phyloP scores from a whole-genome alignment of 2,113 vertebrate species.

The Acanthochromis polyacanthus region DNA sequence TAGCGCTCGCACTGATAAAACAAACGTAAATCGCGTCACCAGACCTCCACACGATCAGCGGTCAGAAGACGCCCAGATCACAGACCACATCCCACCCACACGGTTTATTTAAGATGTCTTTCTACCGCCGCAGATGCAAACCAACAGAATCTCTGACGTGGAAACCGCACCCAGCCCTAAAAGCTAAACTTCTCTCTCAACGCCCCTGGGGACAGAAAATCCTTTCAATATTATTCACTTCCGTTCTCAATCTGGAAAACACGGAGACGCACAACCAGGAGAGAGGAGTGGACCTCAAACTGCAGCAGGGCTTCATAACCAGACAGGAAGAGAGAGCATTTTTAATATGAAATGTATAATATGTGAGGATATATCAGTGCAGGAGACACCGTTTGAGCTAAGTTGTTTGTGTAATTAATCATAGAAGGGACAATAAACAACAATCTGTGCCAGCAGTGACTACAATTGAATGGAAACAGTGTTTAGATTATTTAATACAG shows the following conservation, averaged over 20 bases:
- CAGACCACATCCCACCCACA: background rate
- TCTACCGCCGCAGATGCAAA: background rate
- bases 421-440: too few species aligned
- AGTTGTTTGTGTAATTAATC: too few species aligned
- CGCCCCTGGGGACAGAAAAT: slow-evolving; percentile 39
- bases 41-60: background rate
- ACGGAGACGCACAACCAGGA: background rate
- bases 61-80: background rate
- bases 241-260: slow-evolving; percentile 2
- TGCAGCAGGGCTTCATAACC: background rate
- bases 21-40: slow-evolving; percentile 4
- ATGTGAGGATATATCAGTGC: background rate
- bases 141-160: background rate
- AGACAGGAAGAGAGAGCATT: background rate
- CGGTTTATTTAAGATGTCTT: slow-evolving; percentile 10
- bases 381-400: too few species aligned
- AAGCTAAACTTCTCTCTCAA: slow-evolving; percentile 30
- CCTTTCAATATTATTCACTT: background rate
- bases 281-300: background rate
- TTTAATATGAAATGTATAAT: background rate
- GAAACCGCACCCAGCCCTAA: background rate
- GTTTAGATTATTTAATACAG: too few species aligned
- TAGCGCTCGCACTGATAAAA: slow-evolving; percentile 8
- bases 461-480: too few species aligned
- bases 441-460: too few species aligned